Base-by-base conservation (phyloP, 2,113 vertebrate species). In the Gadus macrocephalus region DNA sequence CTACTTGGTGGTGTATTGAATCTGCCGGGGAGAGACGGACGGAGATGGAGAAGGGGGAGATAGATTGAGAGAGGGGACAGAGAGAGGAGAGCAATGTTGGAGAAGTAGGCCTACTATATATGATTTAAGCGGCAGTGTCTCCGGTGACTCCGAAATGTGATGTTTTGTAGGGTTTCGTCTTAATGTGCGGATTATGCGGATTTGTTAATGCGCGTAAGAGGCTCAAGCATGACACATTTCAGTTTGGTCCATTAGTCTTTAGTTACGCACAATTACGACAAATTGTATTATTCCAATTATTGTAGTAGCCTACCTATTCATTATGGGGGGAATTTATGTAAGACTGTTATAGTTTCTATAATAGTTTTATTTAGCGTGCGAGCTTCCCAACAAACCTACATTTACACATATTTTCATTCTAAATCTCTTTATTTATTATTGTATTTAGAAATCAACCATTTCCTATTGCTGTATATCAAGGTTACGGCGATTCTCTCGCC, bases 131-230 rank as follows among this genome's bases (percentile, higher is more conserved):
- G 77, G 73, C 68, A 15, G 20, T 8, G 61, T 62, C 14, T 62
- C 20, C 11, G 22, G 3, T 25, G 65, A 42, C 22, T 31, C 61
- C 62, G 73, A 73, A 0, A 85, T 71, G 82, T 76, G 87, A 76
- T 87, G 86, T 81, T 84, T 86, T 78, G 83, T 62, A 70, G 76
- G 77, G 80, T 83, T 73, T 84, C 79, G 77, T 71, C 75, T 78
- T 86, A 80, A 74, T 85, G 59, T 88, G 81, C 81, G 83, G 85
- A 86, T 83, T 81, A 86, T 83, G 83, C 77, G 85, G 80, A 88
- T 88, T 86, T 87, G 84, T 84, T 84, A 84, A 85, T 82, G 84
- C 81, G 82, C 81, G 81, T 80, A 89, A 89, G 84, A 88, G 81
- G 85, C 87, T 87, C 83, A 49, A 49, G 42, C 42, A 1, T 49